Base-by-base conservation (phyloP, 2,888 invertebrate genomes). In the Lithophane semibrunnea region DNA sequence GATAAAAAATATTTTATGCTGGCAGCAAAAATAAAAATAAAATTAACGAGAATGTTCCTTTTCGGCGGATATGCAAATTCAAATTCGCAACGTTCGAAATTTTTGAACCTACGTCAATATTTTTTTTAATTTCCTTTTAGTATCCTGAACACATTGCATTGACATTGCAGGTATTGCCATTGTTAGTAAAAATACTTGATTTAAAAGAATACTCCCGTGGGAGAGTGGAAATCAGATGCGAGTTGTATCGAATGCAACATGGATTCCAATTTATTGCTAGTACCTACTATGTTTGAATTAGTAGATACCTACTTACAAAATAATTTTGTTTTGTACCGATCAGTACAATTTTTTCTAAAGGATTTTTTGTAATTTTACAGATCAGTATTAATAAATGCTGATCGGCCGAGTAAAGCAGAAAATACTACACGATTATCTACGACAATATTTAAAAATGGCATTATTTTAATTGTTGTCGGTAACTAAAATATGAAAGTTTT, bases 11-110 rank as follows among this genome's bases (percentile, higher is more conserved):
- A 29, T 1, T 1, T 29, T 29, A 73, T 37, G 56, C 77, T 78
- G 80, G 73, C 67, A 29, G 52, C 54, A 54, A 58, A 65, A 67
- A 63, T 67, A 74, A 80, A 77, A 84, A 79, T 61, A 67, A 60
- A 72, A 60, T 56, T 61, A 79, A 54, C 37, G 64, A n/a, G 77
- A 77, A 73, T 63, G 21, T 64, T 49, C 58, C 71, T 68, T 79
- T 87, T 88, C 85, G 89, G 85, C 92, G 92, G 92, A 93, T 90
- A 90, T 89, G 88, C 82, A 86, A 88, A 91, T 89, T 77, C 44
- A 67, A 84, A 82, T 75, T 73, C 21, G 49, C 29, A 72, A 71
- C 65, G 58, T 77, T 80, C 54, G 73, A 80, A 79, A 71, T 73
- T 78, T 74, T 72, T 73, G 13, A 71, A 64, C 21, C 18, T 49